Evolutionary conservation across 1,140 invertebrate species (phyloP).

Genomic region (Metaphire vulgaris): DNA sequence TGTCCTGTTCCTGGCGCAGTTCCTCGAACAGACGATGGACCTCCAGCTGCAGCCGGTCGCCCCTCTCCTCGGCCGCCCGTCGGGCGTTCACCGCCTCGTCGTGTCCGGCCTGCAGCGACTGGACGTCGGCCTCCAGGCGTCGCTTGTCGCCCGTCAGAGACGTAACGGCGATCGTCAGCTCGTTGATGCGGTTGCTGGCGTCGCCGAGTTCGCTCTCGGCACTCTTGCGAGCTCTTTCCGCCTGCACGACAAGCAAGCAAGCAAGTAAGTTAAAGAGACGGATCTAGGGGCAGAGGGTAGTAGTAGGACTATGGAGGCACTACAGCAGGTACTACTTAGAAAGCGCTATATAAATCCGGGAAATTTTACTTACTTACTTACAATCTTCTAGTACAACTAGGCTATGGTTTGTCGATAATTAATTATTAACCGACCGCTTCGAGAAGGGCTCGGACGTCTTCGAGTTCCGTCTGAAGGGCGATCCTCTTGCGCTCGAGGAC

Average conservation of each 20-base stretch:
- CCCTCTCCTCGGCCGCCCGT: slow-evolving; percentile 48
- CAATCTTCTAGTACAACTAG: too few relatives aligned
- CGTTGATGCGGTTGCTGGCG: slow-evolving; percentile 41
- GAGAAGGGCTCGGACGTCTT: slow-evolving; percentile 45
- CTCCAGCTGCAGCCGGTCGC: slow-evolving; percentile 42
- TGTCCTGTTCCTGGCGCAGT: slow-evolving; percentile 51
- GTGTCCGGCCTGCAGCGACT: slow-evolving; percentile 68
- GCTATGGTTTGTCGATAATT: too few relatives aligned
- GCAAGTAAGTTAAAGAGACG: too few relatives aligned
- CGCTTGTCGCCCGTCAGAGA: slow-evolving; percentile 50
- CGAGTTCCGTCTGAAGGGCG: too few relatives aligned
- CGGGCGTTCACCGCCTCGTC: slow-evolving; percentile 79
- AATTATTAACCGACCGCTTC: slow-evolving; percentile 41
- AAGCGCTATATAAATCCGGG: too few relatives aligned
- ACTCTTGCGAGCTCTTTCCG: slow-evolving; percentile 50
- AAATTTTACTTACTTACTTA: too few relatives aligned
- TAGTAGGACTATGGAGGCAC: too few relatives aligned
- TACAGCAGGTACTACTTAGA: too few relatives aligned
- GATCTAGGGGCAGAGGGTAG: too few relatives aligned
- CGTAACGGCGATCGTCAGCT: slow-evolving; percentile 43
- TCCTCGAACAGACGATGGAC: slow-evolving; percentile 47
- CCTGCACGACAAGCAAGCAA: slow-evolving; percentile 31
- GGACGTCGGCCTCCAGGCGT: slow-evolving; percentile 48
- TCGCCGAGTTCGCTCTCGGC: slow-evolving; percentile 49
- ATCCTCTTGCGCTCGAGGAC: slow-evolving; percentile 47